Percentiles rank a stretch among this genome's conserved stretches.
phyloP scores from a whole-genome alignment of 2,888 invertebrate species.

The Tuberolachnus salignus region DNA sequence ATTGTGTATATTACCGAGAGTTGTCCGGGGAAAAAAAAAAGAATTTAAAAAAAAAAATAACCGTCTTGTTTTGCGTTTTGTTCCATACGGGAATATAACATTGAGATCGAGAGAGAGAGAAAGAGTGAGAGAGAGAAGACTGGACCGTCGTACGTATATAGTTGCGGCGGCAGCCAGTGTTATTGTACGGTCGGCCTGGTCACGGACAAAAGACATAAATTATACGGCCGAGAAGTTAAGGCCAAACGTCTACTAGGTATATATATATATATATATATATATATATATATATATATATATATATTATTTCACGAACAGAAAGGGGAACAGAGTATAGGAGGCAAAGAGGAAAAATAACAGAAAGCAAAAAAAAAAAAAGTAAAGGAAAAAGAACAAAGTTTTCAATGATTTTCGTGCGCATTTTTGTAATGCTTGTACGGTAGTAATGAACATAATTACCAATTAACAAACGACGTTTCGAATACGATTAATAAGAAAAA shows the following conservation, averaged over 20 bases:
- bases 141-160: too few relatives aligned
- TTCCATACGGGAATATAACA: not conserved
- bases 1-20: not conserved
- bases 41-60: not conserved
- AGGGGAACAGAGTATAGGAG: not conserved
- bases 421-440: too few relatives aligned
- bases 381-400: too few relatives aligned
- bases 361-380: not conserved
- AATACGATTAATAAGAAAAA: too few relatives aligned
- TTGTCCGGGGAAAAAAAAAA: constrained; percentile 7
- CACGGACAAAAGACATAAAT: constrained; percentile 38
- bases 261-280: not conserved
- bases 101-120: not conserved
- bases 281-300: constrained; percentile 1
- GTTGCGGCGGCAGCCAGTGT: not conserved
- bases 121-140: not conserved
- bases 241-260: not conserved
- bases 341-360: not conserved
- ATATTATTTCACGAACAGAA: not conserved
- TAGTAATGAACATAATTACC: too few relatives aligned
- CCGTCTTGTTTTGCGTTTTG: constrained; percentile 30
- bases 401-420: not conserved
- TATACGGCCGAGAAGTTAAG: not conserved
- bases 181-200: constrained; percentile 1
- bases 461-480: too few relatives aligned